Evolutionary conservation across 2,113 vertebrate genomes (phyloP).

Genomic region (Oreochromis aureus): DNA sequence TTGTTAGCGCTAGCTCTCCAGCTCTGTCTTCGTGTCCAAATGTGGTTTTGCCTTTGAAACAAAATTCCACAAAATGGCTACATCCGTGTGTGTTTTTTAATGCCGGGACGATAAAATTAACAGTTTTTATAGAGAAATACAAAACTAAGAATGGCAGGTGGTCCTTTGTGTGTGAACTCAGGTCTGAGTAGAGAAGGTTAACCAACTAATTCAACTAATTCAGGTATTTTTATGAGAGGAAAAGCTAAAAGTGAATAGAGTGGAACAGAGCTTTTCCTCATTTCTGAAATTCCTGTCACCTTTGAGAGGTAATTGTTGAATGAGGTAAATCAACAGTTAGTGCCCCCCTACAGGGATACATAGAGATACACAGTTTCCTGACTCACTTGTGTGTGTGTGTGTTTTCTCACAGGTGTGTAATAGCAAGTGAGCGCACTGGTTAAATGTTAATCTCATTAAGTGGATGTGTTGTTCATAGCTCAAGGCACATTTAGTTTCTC

Average conservation of each 20-base stretch:
- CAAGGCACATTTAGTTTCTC: conserved; percentile 12
- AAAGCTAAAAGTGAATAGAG: conserved; percentile 12
- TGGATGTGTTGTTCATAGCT: conserved; percentile 46
- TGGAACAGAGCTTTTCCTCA: conserved; percentile 44
- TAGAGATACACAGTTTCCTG: conserved; percentile 17
- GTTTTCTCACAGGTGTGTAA: conserved; percentile 36
- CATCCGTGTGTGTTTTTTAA: fast-evolving
- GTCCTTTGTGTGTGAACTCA: conserved; percentile 9
- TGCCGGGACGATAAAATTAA: background rate
- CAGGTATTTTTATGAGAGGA: conserved; percentile 56
- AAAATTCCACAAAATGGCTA: background rate
- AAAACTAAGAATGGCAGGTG: conserved; percentile 24
- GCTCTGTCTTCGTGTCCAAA: background rate
- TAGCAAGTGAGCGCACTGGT: conserved; percentile 40
- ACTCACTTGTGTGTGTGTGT: conserved; percentile 3
- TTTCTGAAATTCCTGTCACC: conserved; percentile 65
- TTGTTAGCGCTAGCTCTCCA: background rate
- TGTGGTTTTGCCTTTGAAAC: background rate
- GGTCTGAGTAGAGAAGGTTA: conserved; percentile 22
- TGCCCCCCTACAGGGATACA: conserved; percentile 18
- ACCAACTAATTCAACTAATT: conserved; percentile 46
- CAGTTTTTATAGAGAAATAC: background rate
- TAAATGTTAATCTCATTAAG: conserved; percentile 69
- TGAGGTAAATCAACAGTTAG: conserved; percentile 55
- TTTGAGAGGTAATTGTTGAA: conserved; percentile 52